phyloP scores from a whole-genome alignment of 2,888 invertebrate genomes.

The Cheilosia scutellata region DNA sequence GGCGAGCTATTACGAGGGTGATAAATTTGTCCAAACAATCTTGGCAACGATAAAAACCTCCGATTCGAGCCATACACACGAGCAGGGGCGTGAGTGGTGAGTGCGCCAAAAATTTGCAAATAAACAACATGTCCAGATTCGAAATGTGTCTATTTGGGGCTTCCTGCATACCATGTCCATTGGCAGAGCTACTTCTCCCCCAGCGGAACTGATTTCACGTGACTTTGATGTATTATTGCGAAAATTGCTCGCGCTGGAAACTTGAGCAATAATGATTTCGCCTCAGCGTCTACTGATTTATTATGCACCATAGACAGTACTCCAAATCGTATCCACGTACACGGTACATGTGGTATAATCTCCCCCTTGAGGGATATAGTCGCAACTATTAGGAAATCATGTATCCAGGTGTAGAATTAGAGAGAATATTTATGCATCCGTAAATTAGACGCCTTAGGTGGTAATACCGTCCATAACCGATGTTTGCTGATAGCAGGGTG shows the following conservation, averaged over 20 bases:
- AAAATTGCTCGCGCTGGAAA: slow-evolving; percentile 7
- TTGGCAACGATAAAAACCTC: slow-evolving; percentile 9
- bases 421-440: slow-evolving; percentile 14
- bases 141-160: slow-evolving; percentile 1
- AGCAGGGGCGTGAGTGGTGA: background rate
- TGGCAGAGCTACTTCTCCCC: background rate
- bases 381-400: background rate
- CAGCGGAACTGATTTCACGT: slow-evolving; percentile 41
- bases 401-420: slow-evolving; percentile 13
- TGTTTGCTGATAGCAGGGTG: slow-evolving; percentile 24
- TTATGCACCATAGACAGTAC: slow-evolving; percentile 19
- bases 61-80: background rate
- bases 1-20: slow-evolving; percentile 27
- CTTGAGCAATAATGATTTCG: slow-evolving; percentile 2
- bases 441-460: background rate
- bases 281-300: slow-evolving; percentile 35
- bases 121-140: slow-evolving; percentile 42
- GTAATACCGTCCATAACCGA: background rate
- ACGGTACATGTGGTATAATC: background rate
- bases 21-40: slow-evolving; percentile 46
- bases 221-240: slow-evolving; percentile 51
- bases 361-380: slow-evolving; percentile 24
- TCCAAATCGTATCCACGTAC: background rate
- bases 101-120: slow-evolving; percentile 4
- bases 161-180: background rate